Evolutionary conservation across 2,888 invertebrate species (phyloP), one percentile per base, ranked within the genome.

Genomic region (Toxonevra muliebris): DNA sequence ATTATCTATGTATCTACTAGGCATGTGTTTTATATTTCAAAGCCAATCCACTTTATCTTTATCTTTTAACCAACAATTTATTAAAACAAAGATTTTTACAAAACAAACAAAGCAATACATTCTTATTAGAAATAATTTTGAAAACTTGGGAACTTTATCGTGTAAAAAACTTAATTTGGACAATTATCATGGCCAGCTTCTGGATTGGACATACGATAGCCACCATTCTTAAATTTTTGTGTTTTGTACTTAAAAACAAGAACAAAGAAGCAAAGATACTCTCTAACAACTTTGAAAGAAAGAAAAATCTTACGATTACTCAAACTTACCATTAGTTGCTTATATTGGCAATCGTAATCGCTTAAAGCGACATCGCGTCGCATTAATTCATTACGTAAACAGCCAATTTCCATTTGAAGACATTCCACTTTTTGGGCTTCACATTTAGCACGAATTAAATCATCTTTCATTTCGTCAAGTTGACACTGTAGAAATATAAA

Each of bases 271-370:
- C 55, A 48, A 20, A 41, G 17, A 50, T 19, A 54, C 55, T 45
- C 13, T 42, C 11, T 58, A 40, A 65, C 48, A 50, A 48, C 13
- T 40, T 7, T 41, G 19, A 57, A 42, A 11, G 40, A 53, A 30
- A 7, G 15, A 11, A 15, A 64, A 11, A 57, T 41, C 12, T 48
- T 30, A 19, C 1, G 19, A 60, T n/a, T 7, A 3, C 17, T 4
- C 11, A 17, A 58, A 75, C 76, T 77, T 73, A 79, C 79, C 76
- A 79, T 77, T 40, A 78, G 63, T 62, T 79, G 77, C 58, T 75
- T 74, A 61, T 77, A 75, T 61, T 79, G 77, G 30, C 77, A 80
- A 66, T 79, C 82, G 55, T 81, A 82, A 4, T 78, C 76, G 59
- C 73, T 75, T 5, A 83, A 20, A 0, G 79, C 77, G 13, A 75